Base-by-base conservation (phyloP, 2,888 invertebrate genomes). In the Ommatoiulus sabulosus region DNA sequence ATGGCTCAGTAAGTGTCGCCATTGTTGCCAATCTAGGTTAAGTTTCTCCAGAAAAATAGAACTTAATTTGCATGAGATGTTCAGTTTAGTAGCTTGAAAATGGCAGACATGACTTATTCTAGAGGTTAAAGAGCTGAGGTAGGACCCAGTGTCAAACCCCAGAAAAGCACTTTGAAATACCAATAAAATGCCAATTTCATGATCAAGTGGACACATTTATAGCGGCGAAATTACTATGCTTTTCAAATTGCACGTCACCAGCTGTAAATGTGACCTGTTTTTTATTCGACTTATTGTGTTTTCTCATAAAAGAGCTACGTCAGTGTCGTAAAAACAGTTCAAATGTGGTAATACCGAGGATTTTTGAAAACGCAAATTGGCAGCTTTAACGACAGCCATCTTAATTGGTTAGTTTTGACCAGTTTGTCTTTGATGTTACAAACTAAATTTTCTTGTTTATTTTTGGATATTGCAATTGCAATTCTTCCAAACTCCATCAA, bases 1-100 rank as follows among this genome's bases (percentile, higher is more conserved):
- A 10, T n/a, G 20, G 35, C 35, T 80, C 80, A 80, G 80, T 17
- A 63, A 20, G 6, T n/a, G 63, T 6, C 63, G 63, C 35, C 80
- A 80, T 80, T 80, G 80, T 80, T 80, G 80, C 12, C 3, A 35
- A 80, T 80, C 80, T 80, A 80, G 80, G 80, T 80, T 80, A 80
- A 80, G 12, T 35, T 80, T 80, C 12, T 35, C 0, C 12, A 52
- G 0, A 12, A 52, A 17, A 3, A 52, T 52, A 7, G 12, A 12
- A 52, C 15, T 52, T 12, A 52, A 48, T 48, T 48, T 48, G 35
- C 35, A 48, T 3, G 7, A 48, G 48, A 12, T 48, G 12, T 48
- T 10, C 7, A 12, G 48, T 12, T 52, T 35, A 35, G 52, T 52
- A 52, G 17, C 17, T 12, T 3, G 8, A 52, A 52, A 52, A 52